Percentiles rank a stretch among this genome's conserved stretches.
phyloP scores from a whole-genome alignment of 2,888 invertebrate genomes.

The Macrosiphum euphorbiae region DNA sequence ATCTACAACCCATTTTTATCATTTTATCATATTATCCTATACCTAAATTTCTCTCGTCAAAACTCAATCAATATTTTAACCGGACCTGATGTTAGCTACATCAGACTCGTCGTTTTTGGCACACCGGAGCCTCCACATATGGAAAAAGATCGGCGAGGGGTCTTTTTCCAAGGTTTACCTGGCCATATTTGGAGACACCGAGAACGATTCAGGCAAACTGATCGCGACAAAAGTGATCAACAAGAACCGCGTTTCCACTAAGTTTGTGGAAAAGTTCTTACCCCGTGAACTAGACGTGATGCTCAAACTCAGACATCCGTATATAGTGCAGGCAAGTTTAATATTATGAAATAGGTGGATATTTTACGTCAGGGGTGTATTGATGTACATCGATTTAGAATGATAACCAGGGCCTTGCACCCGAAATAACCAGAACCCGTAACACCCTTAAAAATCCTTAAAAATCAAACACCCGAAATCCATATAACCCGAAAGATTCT shows the following conservation, averaged over 20 bases:
- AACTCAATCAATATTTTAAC: background rate
- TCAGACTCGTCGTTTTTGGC: conserved; percentile 9
- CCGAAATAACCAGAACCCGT: too few relatives aligned
- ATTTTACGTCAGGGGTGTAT: too few relatives aligned
- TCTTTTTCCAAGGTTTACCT: conserved; percentile 40
- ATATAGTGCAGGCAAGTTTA: conserved; percentile 28
- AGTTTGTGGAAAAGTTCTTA: conserved; percentile 51
- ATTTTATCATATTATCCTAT: background rate
- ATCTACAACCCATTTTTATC: background rate
- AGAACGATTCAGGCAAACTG: too few relatives aligned
- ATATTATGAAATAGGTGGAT: background rate
- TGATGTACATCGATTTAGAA: too few relatives aligned
- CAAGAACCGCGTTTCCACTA: too few relatives aligned
- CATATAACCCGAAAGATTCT: too few relatives aligned
- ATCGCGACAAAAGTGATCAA: too few relatives aligned
- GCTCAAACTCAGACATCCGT: conserved; percentile 42
- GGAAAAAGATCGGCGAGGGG: conserved; percentile 39
- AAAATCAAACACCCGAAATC: too few relatives aligned
- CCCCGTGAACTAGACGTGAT: conserved; percentile 60
- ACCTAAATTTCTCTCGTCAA: background rate
- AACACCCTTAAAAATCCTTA: too few relatives aligned
- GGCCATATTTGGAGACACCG: background rate
- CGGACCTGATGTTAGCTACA: background rate
- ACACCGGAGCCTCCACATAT: background rate
- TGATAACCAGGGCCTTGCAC: too few relatives aligned